These are phyloP conservation scores for Macrosteles quadrilineatus DNA, from an alignment of 1,140 invertebrate genomes.

Conservation along the genomic window DNA sequence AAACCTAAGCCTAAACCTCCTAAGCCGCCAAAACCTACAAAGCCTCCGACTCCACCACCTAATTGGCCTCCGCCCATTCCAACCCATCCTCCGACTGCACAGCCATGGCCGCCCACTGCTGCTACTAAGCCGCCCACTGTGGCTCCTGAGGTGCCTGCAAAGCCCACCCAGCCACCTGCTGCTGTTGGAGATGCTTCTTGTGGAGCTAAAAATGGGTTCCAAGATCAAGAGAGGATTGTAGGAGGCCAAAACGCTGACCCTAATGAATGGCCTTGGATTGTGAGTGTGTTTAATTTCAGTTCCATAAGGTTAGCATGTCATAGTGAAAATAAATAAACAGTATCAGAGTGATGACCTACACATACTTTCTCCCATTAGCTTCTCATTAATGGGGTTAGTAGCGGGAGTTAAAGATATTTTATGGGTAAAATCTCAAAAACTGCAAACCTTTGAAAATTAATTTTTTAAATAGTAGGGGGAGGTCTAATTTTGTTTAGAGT, in stretches of 20 bases:
- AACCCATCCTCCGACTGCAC: constrained; percentile 25
- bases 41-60: constrained; percentile 40
- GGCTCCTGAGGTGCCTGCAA: constrained; percentile 47
- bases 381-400: too few species aligned
- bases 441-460: too few species aligned
- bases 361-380: too few species aligned
- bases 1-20: constrained; percentile 52
- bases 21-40: constrained; percentile 44
- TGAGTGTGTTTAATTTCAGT: too few species aligned
- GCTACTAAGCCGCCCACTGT: constrained; percentile 44
- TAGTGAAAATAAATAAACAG: too few species aligned
- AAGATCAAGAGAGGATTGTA: constrained; percentile 74
- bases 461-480: too few species aligned
- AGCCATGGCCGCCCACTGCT: constrained; percentile 30
- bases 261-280: constrained; percentile 85
- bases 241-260: constrained; percentile 78
- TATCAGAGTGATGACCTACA: too few species aligned
- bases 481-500: too few species aligned
- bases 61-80: constrained; percentile 64
- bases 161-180: constrained; percentile 34
- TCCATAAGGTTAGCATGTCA: too few species aligned
- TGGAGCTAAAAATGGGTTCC: constrained; percentile 69
- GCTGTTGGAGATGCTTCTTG: constrained; percentile 49
- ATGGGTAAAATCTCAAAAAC: too few species aligned
- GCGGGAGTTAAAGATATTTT: too few species aligned